Percentiles rank a stretch among this genome's conserved stretches.
Conservation (phyloP, 1,140 invertebrate genomes). For the Zeugodacus cucurbitae region DNA sequence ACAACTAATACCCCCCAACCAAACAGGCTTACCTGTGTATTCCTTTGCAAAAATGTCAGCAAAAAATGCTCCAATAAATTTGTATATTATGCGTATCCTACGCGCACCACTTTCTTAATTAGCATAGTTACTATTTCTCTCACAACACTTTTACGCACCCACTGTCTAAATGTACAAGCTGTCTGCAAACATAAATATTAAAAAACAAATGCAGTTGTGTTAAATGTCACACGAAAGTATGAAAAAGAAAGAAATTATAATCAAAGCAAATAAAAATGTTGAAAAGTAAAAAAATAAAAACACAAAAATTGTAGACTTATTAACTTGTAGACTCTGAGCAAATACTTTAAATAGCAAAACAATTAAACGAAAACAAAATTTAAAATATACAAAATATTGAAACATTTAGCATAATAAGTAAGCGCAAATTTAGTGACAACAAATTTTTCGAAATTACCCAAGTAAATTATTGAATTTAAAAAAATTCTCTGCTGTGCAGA, state of each 20-base stretch:
- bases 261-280: not conserved
- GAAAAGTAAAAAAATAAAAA: too few species aligned
- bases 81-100: not conserved
- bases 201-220: not conserved
- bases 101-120: not conserved
- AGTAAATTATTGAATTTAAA: slow-evolving; percentile 20
- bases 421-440: not conserved
- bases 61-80: not conserved
- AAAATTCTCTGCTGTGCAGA: slow-evolving; percentile 30
- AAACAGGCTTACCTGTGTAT: not conserved
- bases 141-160: not conserved
- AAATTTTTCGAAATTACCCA: not conserved
- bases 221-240: not conserved
- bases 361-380: not conserved
- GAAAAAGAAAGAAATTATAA: not conserved
- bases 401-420: not conserved
- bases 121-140: not conserved
- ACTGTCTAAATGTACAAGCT: not conserved
- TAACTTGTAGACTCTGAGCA: slow-evolving; percentile 16
- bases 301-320: not conserved
- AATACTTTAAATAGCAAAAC: slow-evolving; percentile 2
- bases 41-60: not conserved
- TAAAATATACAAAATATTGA: not conserved
- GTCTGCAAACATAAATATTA: not conserved
- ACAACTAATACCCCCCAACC: too few species aligned